Percentiles rank a stretch among this genome's conserved stretches.
Evolutionary conservation across 2,888 invertebrate genomes (phyloP).

Genomic region (Platerodrilus igneus): DNA sequence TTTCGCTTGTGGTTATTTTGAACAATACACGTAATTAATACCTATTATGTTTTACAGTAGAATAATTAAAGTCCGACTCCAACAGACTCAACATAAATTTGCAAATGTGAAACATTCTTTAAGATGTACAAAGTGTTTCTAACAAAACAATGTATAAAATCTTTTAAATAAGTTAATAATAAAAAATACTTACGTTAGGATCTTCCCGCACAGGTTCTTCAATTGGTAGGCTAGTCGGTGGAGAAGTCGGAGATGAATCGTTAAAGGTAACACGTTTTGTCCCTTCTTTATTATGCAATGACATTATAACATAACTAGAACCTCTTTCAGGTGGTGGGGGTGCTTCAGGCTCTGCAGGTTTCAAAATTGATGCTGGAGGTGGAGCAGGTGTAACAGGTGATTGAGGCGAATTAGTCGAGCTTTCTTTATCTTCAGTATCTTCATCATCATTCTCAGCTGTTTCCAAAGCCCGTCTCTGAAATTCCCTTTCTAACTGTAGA

Average conservation of each 20-base stretch:
- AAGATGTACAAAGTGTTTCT: too few relatives aligned
- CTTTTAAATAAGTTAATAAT: too few relatives aligned
- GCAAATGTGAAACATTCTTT: too few relatives aligned
- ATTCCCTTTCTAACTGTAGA: conserved; percentile 89
- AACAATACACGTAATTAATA: too few relatives aligned
- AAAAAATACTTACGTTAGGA: conserved; percentile 65
- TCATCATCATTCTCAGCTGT: conserved; percentile 65
- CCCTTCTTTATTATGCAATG: conserved; percentile 50
- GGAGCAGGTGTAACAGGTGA: conserved; percentile 38
- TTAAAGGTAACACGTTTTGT: conserved; percentile 47
- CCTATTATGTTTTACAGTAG: too few relatives aligned
- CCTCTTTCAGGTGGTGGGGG: conserved; percentile 84
- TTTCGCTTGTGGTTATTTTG: too few relatives aligned
- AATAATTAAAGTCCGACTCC: too few relatives aligned
- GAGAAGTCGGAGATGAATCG: conserved; percentile 41
- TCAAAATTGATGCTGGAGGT: conserved; percentile 43
- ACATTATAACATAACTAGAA: conserved; percentile 83
- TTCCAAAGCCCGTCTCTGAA: conserved; percentile 85
- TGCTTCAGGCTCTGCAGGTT: conserved; percentile 46
- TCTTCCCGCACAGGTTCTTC: conserved; percentile 57
- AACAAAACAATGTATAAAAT: too few relatives aligned
- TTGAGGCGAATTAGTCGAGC: conserved; percentile 38
- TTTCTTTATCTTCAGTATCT: conserved; percentile 60
- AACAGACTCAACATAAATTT: too few relatives aligned
- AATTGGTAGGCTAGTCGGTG: conserved; percentile 27